phyloP scores from a whole-genome alignment of 2,888 invertebrate genomes.

The Athalia circularis region DNA sequence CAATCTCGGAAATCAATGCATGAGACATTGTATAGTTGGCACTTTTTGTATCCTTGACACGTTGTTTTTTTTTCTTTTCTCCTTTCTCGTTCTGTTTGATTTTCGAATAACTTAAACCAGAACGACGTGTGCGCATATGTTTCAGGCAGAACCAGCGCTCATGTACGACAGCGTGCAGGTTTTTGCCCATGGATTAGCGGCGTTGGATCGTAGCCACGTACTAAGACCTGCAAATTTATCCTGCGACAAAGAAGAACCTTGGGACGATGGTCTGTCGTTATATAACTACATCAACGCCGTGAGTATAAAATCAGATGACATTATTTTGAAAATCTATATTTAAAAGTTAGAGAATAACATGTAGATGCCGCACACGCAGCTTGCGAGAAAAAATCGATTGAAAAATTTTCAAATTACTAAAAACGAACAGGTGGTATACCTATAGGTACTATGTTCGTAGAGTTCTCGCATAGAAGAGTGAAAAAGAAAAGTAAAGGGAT shows the following conservation, averaged over 20 bases:
- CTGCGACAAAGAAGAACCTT: constrained; percentile 86
- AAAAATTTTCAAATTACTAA: too few species aligned
- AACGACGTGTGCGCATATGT: constrained; percentile 53
- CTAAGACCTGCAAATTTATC: constrained; percentile 85
- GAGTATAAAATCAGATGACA: constrained; percentile 64
- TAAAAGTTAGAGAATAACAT: too few species aligned
- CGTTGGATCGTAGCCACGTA: constrained; percentile 83
- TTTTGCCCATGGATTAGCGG: constrained; percentile 85
- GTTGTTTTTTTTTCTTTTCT: too few species aligned
- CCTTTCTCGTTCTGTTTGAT: neutral
- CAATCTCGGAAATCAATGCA: too few species aligned
- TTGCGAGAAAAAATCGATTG: neutral
- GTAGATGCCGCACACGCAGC: neutral
- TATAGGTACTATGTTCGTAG: too few species aligned
- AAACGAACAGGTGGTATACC: too few species aligned
- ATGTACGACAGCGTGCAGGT: constrained; percentile 91
- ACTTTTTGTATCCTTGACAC: too few species aligned
- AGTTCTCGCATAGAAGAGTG: too few species aligned
- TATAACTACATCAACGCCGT: constrained; percentile 86
- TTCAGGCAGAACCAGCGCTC: constrained; percentile 89
- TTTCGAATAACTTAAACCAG: neutral
- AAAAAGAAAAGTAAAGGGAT: neutral
- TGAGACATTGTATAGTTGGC: too few species aligned
- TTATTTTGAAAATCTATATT: too few species aligned
- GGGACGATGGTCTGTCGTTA: constrained; percentile 86